These are phyloP conservation scores for Anas platyrhynchos DNA, from an alignment of 2,113 vertebrate genomes.

Conservation along the genomic window DNA sequence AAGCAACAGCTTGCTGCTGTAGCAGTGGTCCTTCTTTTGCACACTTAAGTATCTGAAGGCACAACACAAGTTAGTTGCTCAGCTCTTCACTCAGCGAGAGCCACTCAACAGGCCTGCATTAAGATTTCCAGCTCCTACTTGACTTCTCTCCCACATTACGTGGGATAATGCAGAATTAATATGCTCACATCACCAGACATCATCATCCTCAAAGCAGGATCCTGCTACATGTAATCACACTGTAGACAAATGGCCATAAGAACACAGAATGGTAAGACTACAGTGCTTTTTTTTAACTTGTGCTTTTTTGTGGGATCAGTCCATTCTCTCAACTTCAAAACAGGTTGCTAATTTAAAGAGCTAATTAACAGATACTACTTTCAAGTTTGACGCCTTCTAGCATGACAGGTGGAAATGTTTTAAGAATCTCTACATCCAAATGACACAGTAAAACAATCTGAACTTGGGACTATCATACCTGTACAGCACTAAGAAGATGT, in stretches of 20 bases:
- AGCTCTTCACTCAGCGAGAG: not conserved
- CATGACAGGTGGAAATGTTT: not conserved
- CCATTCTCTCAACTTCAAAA: not conserved
- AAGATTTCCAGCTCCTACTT: not conserved
- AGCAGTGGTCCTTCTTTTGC: not conserved
- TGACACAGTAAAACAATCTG: not conserved
- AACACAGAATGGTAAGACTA: not conserved
- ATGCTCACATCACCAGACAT: not conserved
- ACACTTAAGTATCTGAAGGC: not conserved
- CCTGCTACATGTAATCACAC: not conserved
- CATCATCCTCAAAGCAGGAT: not conserved
- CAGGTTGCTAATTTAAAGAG: too few relatives aligned
- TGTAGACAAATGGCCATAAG: not conserved
- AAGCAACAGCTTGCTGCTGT: not conserved
- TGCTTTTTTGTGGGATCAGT: not conserved
- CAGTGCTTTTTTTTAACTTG: not conserved
- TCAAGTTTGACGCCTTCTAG: not conserved
- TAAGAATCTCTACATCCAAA: accelerated
- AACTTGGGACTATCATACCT: slow-evolving; percentile 76
- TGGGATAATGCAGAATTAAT: not conserved
- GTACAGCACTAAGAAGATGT: slow-evolving; percentile 95
- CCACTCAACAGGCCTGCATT: not conserved
- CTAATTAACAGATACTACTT: not conserved
- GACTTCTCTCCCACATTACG: not conserved
- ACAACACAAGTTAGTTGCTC: not conserved